Evolutionary conservation across 2,888 invertebrate genomes (phyloP), one percentile per base, ranked within the genome.

Genomic region (Dryocosmus kuriphilus): DNA sequence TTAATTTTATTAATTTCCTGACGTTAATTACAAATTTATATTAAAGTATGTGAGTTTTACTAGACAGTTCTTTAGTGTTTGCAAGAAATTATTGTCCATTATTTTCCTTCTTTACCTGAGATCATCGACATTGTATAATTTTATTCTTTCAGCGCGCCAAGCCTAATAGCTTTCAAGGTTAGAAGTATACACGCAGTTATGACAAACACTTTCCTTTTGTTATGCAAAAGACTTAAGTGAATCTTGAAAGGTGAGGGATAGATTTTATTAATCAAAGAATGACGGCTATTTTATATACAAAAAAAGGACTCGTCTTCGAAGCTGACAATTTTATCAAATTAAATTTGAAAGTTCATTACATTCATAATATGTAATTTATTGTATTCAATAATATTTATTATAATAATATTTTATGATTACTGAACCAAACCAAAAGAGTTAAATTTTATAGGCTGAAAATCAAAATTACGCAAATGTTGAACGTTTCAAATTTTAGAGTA

Each of bases 151-250:
- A 2, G 11, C 8, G n/a, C 41, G 24, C 14, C 60, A 38, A 35
- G 60, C 22, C 35, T 32, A 57, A 57, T 78, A 79, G 75, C 80
- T 77, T 81, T 83, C 83, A 83, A 83, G 83, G 83, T 81, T 81
- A 80, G 76, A 71, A 9, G n/a, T 51, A 71, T 51, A 51, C 71
- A 71, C 71, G 71, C 55, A 51, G 51, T 71, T 71, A 79, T 80
- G 80, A 83, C 80, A 81, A 80, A 79, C 79, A 83, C 81, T 83
- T 83, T 83, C 80, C 80, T 81, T 81, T 83, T 81, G 81, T 83
- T 83, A 81, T 81, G 81, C 80, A 81, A 83, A 83, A 51, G 22
- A 27, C n/a, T 9, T 30, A n/a, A 30, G 30, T 46, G 51, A 30
- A 51, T 71, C 30, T 55, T 30, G 16, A 30, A 55, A 71, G 71